phyloP scores from a whole-genome alignment of 2,797 vertebrate genomes.

The Xenopus petersii region DNA sequence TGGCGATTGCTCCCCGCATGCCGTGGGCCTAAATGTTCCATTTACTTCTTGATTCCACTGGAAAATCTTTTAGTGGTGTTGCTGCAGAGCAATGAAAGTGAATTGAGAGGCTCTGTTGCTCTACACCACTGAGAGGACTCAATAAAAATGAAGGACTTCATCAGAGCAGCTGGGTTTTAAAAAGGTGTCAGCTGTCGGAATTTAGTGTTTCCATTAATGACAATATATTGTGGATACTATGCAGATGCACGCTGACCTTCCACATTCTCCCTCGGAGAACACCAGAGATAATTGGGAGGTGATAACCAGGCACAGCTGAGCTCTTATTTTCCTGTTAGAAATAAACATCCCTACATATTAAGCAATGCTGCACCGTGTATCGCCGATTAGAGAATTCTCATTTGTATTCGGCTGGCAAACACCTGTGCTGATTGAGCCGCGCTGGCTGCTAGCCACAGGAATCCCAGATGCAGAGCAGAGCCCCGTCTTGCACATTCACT shows the following conservation, averaged over 20 bases:
- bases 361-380: neutral
- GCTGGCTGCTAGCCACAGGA: conserved; percentile 15
- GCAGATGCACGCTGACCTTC: conserved; percentile 35
- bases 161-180: conserved; percentile 4
- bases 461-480: conserved; percentile 15
- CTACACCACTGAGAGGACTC: too few species aligned
- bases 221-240: conserved; percentile 14
- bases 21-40: too few species aligned
- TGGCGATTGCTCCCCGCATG: too few species aligned
- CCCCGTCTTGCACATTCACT: neutral
- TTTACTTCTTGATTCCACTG: too few species aligned
- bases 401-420: conserved; percentile 24
- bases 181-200: conserved; percentile 2
- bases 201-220: conserved; percentile 27
- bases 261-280: conserved; percentile 16
- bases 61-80: too few species aligned
- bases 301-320: conserved; percentile 34
- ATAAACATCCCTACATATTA: conserved; percentile 20
- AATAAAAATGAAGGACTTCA: neutral
- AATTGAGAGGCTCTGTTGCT: too few species aligned
- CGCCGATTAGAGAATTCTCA: conserved; percentile 15
- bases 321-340: conserved; percentile 40
- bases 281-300: conserved; percentile 23
- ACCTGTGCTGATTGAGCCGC: conserved; percentile 20
- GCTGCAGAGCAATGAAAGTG: too few species aligned